Base-by-base conservation (phyloP, 2,888 invertebrate genomes). In the Tetragonisca angustula region DNA sequence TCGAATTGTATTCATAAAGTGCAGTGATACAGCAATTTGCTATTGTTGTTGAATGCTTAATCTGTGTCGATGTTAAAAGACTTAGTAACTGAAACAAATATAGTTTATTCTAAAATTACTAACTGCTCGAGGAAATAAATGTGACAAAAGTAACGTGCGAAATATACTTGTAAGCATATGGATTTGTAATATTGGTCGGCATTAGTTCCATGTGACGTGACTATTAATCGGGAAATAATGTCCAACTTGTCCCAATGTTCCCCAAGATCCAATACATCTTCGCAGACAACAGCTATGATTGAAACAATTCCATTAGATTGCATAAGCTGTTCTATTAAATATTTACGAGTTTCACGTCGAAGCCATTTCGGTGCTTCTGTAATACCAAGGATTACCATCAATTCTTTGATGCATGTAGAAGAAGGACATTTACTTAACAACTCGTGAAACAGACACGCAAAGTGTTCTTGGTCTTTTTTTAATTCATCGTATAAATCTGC, bases 241-340 rank as follows among this genome's bases (percentile, higher is more conserved):
- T 97, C 96, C 89, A 97, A 95, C 92, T 96, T 96, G 90, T 95
- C 95, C 97, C 97, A 97, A 89, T 96, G 96, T 88, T 95, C 94
- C 0, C 96, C 96, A 27, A 95, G 95, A 88, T 97, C 96, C 77
- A 95, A 93, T 59, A 93, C 91, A 88, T 95, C 95, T 87, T 96
- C 96, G 87, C 97, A 95, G 90, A 97, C 96, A 67, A 97, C 97
- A 90, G 95, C 94, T 56, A 97, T 95, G 21, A 97, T 94, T 79
- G 96, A 95, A 69, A 96, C 93, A 68, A 98, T 94, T 6, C 98
- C 98, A 87, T 96, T 96, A 1, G 96, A 94, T 78, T 95, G 94
- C 81, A 96, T 93, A 52, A 98, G 94, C 81, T 96, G 95, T 73
- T 94, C 93, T 56, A 96, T 96, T 89, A 98, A 94, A 90, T 96